These are phyloP conservation scores for Bolinopsis microptera DNA, from an alignment of 37 sponge, comb jelly and placozoan genomes.

Conservation along the genomic window DNA sequence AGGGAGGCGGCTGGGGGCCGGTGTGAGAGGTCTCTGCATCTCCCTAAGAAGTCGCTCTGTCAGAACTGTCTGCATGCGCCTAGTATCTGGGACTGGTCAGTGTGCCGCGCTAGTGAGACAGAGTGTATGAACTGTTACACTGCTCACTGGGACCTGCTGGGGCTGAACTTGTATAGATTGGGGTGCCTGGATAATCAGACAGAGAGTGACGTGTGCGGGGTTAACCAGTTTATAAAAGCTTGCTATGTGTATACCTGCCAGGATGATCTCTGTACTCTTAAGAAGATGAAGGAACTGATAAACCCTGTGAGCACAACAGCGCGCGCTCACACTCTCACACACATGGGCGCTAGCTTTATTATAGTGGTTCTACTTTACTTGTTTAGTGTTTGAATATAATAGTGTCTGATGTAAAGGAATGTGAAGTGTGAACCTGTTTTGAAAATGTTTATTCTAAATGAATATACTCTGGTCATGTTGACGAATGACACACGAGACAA, in stretches of 20 bases:
- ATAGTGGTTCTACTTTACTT: too few relatives aligned
- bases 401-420: too few relatives aligned
- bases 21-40: not conserved
- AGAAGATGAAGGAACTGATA: not conserved
- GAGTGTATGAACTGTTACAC: conserved; percentile 16
- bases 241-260: not conserved
- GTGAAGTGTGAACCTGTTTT: too few relatives aligned
- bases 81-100: not conserved
- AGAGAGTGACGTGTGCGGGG: not conserved
- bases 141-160: not conserved
- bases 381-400: too few relatives aligned
- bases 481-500: too few relatives aligned
- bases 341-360: too few relatives aligned
- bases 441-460: too few relatives aligned
- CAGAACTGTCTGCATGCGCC: not conserved
- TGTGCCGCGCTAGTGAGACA: not conserved
- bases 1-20: not conserved
- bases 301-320: not conserved
- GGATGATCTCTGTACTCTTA: not conserved
- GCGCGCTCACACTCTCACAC: too few relatives aligned
- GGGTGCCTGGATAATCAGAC: not conserved
- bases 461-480: too few relatives aligned
- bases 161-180: not conserved
- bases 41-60: not conserved
- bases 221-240: not conserved